A percentile compares a stretch with the other conserved stretches of the same genome.
Evolutionary conservation across 2,888 invertebrate species (phyloP).

Genomic region (Physocephala rufipes): DNA sequence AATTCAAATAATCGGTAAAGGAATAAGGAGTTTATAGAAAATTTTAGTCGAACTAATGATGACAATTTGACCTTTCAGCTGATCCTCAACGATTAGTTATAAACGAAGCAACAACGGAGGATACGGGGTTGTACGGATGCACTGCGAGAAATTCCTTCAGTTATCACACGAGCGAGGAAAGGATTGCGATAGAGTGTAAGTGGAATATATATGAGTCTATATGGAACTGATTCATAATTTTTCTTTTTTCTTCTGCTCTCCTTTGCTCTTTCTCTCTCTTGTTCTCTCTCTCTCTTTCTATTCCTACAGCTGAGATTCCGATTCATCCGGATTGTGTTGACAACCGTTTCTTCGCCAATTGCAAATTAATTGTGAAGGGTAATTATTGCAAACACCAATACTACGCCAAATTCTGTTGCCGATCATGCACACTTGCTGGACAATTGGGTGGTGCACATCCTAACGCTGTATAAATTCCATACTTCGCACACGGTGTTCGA

Average conservation of each 20-base stretch:
- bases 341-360: constrained; percentile 89
- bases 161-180: constrained; percentile 72
- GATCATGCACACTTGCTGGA: constrained; percentile 89
- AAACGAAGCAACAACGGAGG: constrained; percentile 70
- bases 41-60: background rate
- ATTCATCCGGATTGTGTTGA: constrained; percentile 86
- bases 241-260: background rate
- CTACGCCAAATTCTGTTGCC: constrained; percentile 93
- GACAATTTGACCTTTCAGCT: constrained; percentile 54
- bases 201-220: constrained; percentile 6
- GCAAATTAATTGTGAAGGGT: constrained; percentile 84
- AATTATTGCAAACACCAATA: constrained; percentile 88
- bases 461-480: constrained; percentile 52
- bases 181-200: constrained; percentile 81
- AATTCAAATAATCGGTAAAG: constrained; percentile 73
- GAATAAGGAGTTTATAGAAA: background rate
- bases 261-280: constrained; percentile 37
- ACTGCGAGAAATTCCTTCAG: constrained; percentile 81
- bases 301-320: constrained; percentile 66
- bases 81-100: constrained; percentile 79
- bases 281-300: background rate
- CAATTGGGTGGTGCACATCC: constrained; percentile 68
- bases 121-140: constrained; percentile 86
- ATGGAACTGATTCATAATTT: background rate
- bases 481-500: too few relatives aligned